A percentile compares a stretch with the other conserved stretches of the same genome.
These are phyloP conservation scores for Glareola pratincola DNA, from an alignment of 2,113 vertebrate genomes.

Conservation along the genomic window DNA sequence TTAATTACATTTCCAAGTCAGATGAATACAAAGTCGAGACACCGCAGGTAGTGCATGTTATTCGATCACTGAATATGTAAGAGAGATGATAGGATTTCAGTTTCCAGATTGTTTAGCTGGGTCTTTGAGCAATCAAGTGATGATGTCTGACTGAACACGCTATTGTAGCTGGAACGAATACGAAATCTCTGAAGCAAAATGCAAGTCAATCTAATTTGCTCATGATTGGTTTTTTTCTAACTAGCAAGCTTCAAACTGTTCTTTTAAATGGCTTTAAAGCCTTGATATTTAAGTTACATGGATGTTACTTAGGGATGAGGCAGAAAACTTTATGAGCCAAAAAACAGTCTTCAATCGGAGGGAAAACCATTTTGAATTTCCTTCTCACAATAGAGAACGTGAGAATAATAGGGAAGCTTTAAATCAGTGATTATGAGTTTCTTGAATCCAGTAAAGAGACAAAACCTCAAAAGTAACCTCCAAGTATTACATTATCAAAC, in stretches of 20 bases:
- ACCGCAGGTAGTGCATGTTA: conserved; percentile 18
- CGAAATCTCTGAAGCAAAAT: conserved; percentile 46
- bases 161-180: conserved; percentile 49
- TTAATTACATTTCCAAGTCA: conserved; percentile 70
- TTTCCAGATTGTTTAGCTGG: conserved; percentile 51
- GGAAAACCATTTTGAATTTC: background rate
- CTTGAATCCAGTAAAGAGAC: background rate
- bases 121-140: conserved; percentile 67
- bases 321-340: conserved; percentile 19
- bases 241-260: background rate
- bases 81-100: conserved; percentile 41
- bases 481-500: background rate
- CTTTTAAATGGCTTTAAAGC: conserved; percentile 23
- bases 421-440: background rate
- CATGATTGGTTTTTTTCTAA: background rate
- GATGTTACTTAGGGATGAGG: background rate
- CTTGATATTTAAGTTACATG: background rate
- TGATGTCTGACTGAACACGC: conserved; percentile 62
- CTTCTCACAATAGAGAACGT: background rate
- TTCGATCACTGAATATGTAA: conserved; percentile 39
- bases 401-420: background rate
- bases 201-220: conserved; percentile 34
- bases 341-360: background rate
- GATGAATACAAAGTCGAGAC: conserved; percentile 48
- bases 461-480: background rate